phyloP scores from a whole-genome alignment of 2,797 vertebrate species.

The Serranus cabrilla region DNA sequence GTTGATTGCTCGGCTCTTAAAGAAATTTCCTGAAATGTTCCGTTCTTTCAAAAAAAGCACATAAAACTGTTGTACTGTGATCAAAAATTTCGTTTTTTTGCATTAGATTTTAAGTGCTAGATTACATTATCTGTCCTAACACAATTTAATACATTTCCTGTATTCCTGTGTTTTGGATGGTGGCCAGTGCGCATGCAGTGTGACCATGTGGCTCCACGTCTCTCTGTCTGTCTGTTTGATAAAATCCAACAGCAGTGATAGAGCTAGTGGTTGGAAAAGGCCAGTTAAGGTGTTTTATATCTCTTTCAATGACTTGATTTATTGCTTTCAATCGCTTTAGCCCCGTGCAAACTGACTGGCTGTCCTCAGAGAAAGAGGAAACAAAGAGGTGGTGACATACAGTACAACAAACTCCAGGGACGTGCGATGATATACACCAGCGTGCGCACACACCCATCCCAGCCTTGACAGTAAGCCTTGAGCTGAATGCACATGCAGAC shows the following conservation, averaged over 20 bases:
- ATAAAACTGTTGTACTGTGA: neutral
- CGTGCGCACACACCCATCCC: slow-evolving; percentile 19
- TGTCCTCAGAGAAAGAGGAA: slow-evolving; percentile 19
- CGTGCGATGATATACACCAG: neutral
- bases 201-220: slow-evolving; percentile 18
- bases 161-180: slow-evolving; percentile 20
- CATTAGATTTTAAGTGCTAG: neutral
- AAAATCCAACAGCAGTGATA: neutral
- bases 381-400: slow-evolving; percentile 19
- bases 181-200: slow-evolving; percentile 9
- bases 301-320: neutral
- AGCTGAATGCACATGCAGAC: slow-evolving; percentile 51
- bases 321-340: neutral
- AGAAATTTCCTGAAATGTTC: neutral
- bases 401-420: slow-evolving; percentile 10
- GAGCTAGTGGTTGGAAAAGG: neutral
- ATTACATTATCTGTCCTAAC: neutral
- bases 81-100: too few relatives aligned
- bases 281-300: neutral
- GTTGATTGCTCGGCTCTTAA: neutral
- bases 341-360: neutral
- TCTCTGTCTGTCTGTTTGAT: neutral
- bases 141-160: slow-evolving; percentile 8
- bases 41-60: neutral
- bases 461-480: slow-evolving; percentile 10